A percentile compares a stretch with the other conserved stretches of the same genome.
phyloP scores from a whole-genome alignment of 2,113 vertebrate species.

The Varanus salvator region DNA sequence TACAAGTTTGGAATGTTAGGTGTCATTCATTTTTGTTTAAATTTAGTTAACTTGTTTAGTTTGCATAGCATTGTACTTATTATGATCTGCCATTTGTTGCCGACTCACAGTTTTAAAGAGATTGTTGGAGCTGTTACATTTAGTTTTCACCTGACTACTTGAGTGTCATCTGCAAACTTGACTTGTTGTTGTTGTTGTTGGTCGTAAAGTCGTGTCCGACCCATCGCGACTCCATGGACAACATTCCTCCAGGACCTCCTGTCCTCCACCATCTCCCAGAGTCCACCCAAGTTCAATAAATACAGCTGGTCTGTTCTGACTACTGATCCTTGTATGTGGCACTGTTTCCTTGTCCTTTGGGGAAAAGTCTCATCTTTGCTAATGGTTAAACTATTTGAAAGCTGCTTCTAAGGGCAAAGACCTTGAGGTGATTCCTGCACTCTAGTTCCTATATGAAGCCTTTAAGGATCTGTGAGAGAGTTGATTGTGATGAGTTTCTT shows the following conservation, averaged over 20 bases:
- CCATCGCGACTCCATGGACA: too few species aligned
- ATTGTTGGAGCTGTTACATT: neutral
- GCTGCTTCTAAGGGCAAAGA: neutral
- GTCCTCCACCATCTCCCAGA: too few species aligned
- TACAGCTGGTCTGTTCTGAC: neutral
- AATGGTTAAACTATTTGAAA: neutral
- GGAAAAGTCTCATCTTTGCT: neutral
- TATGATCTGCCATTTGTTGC: neutral
- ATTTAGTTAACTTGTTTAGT: neutral
- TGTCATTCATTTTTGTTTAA: neutral
- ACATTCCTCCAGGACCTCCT: too few species aligned
- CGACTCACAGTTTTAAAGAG: neutral
- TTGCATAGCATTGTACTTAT: neutral
- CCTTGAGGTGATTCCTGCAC: neutral
- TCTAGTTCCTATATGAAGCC: neutral
- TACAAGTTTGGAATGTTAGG: too few species aligned
- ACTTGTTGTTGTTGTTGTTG: too few species aligned
- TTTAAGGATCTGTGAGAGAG: neutral
- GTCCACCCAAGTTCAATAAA: neutral
- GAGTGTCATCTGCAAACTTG: neutral
- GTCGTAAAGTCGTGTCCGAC: too few species aligned
- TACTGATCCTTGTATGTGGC: neutral
- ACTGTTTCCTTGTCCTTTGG: neutral
- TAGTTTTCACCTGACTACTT: neutral
- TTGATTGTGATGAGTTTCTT: neutral